Percentiles rank a stretch among this genome's conserved stretches.
These are phyloP conservation scores for Barypeithes pellucidus DNA, from an alignment of 2,888 invertebrate species.

Conservation along the genomic window DNA sequence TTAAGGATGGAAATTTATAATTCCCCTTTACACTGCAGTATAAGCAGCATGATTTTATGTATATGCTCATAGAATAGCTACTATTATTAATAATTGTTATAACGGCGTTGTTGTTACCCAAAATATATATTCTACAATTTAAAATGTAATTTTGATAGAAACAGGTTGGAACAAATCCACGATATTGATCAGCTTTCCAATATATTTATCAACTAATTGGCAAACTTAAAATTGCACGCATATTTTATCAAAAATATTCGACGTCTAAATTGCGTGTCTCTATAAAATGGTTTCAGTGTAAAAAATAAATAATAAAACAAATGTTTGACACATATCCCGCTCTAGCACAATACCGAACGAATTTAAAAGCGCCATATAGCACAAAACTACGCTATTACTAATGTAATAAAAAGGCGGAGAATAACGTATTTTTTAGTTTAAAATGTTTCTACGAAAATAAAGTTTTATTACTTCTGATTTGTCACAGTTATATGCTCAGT, in stretches of 20 bases:
- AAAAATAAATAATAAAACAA: slow-evolving; percentile 2
- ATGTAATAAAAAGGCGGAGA: neutral
- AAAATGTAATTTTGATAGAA: too few relatives aligned
- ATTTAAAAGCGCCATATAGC: neutral
- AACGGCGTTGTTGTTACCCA: neutral
- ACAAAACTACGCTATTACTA: neutral
- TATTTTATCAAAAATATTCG: too few relatives aligned
- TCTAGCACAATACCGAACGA: neutral
- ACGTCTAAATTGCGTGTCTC: too few relatives aligned
- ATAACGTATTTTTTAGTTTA: neutral
- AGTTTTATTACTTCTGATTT: neutral
- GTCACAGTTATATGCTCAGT: too few relatives aligned
- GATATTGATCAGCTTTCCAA: too few relatives aligned
- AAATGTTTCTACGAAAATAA: slow-evolving; percentile 5
- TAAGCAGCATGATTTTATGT: neutral
- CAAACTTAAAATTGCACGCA: too few relatives aligned
- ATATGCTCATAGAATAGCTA: neutral
- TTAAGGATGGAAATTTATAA: slow-evolving; percentile 1
- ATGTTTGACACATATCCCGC: slow-evolving; percentile 2
- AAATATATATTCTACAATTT: too few relatives aligned
- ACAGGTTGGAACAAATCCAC: too few relatives aligned
- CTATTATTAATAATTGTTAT: neutral
- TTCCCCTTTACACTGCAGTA: neutral
- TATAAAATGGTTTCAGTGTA: too few relatives aligned
- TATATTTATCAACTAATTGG: too few relatives aligned